Evolutionary conservation across 2,113 vertebrate species (phyloP), one percentile per base, ranked within the genome.

Genomic region (Saccopteryx leptura): DNA sequence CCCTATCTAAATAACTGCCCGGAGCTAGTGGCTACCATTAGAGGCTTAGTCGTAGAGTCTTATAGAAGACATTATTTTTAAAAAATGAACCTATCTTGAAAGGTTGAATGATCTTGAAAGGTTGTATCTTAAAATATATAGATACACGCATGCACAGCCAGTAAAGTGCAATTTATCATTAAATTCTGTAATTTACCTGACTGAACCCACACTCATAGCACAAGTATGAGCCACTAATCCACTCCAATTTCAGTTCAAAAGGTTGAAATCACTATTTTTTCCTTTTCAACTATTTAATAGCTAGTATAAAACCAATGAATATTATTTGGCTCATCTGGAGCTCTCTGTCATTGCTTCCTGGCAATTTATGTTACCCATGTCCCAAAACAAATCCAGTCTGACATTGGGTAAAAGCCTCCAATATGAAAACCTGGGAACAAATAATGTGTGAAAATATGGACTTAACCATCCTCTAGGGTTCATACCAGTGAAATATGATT

Each of bases 251-350:
- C 68, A 90, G 78, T 96, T 96, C 46, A 72, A 95, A 97, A 18
- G 81, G 80, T 82, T 75, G 23, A 95, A 96, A 52, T 0, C 1
- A 96, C 90, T 93, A 82, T 94, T 90, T 94, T 78, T 69, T 96
- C 54, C 56, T 71, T 52, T 56, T 81, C 71, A 93, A 65, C 17
- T 84, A 50, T 71, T 83, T 88, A 94, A 83, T 89, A 94, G 93
- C 71, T 28, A 56, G 81, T 78, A 13, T 91, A 93, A 93, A 71
- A 84, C 31, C 54, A 79, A 74, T 48, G 33, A 88, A 74, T 3
- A 17, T 54, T 88, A 96, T 95, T 79, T 96, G 75, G 79, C 68
- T 97, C n/a, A 84, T 95, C 92, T 90, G 56, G n/a, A 95, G 93
- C 89, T 93, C 56, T 24, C 52, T 97, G 95, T 95, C 81, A 79